Conservation (phyloP, 1,140 invertebrate species). For the Zelostemma sp. region DNA sequence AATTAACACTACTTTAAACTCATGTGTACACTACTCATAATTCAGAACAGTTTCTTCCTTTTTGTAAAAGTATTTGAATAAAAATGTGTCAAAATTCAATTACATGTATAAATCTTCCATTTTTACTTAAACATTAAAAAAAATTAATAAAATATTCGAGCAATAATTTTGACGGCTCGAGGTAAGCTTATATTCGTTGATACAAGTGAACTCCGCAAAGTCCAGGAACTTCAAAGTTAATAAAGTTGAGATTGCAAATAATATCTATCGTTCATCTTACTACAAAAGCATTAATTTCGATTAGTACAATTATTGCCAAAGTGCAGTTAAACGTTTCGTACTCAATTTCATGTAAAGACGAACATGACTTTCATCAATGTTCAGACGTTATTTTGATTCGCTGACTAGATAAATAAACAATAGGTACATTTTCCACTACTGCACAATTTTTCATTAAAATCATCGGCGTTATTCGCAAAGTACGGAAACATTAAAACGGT, state of each 20-base stretch:
- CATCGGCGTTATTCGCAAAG: too few species aligned
- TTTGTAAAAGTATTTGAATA: background rate
- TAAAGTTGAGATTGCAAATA: background rate
- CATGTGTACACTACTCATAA: background rate
- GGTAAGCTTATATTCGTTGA: background rate
- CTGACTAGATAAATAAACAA: background rate
- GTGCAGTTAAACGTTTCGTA: too few species aligned
- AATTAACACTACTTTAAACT: background rate
- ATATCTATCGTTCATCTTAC: background rate
- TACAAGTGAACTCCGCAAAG: background rate
- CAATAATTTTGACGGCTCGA: background rate
- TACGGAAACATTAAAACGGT: too few species aligned
- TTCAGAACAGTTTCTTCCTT: background rate
- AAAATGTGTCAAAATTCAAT: background rate
- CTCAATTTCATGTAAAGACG: too few species aligned
- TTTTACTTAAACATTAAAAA: background rate
- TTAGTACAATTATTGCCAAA: too few species aligned
- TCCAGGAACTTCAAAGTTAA: conserved; percentile 2
- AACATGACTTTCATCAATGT: too few species aligned
- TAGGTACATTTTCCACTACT: background rate
- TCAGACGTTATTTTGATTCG: too few species aligned
- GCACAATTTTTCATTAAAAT: conserved; percentile 3
- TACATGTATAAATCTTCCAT: too few species aligned
- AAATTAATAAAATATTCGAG: background rate
- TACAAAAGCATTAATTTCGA: too few species aligned